Evolutionary conservation across 2,888 invertebrate genomes (phyloP), one percentile per base, ranked within the genome.

Genomic region (Tromatobia lineatoria): DNA sequence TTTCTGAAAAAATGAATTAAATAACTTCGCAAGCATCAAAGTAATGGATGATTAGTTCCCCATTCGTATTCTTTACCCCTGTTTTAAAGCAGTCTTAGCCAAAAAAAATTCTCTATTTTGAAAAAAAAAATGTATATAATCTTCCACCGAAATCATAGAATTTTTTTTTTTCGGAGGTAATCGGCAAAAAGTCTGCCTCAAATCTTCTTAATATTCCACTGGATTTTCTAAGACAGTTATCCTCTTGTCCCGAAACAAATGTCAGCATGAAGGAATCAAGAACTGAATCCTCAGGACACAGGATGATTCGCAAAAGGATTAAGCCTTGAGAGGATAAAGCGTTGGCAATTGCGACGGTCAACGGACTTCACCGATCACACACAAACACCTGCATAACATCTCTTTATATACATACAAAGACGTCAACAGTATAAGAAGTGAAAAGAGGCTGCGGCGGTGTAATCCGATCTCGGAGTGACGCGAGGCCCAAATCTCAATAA

Each of bases 381-480:
- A 25, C 61, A 15, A 20, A 38, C 23, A 45, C 6, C 23, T 20
- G 18, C 42, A 11, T 3, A 20, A 66, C 13, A 38, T 38, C 1
- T 38, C 10, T 38, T 1, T 38, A 15, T 38, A 15, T 64, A 20
- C 42, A 42, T 10, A 11, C 38, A 38, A 42, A 13, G 20, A 20
- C 20, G 4, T 38, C 23, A 66, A 3, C 42, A 3, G 20, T 2
- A 42, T 23, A 13, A 45, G 13, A 45, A 42, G 42, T 23, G 66
- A 38, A 64, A 50, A 61, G 47, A 47, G 25, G 6, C 13, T 42
- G 23, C 4, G n/a, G 15, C 38, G 4, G 18, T 29, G 47, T 74
- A 80, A 80, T 74, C 73, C 73, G 57, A 80, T 80, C 47, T 15
- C 25, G 38, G 38, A 67, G 34, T 80, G 74, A 80, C 57, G 47